phyloP scores from a whole-genome alignment of 2,113 vertebrate genomes.

The Cephalopholis sonnerati region DNA sequence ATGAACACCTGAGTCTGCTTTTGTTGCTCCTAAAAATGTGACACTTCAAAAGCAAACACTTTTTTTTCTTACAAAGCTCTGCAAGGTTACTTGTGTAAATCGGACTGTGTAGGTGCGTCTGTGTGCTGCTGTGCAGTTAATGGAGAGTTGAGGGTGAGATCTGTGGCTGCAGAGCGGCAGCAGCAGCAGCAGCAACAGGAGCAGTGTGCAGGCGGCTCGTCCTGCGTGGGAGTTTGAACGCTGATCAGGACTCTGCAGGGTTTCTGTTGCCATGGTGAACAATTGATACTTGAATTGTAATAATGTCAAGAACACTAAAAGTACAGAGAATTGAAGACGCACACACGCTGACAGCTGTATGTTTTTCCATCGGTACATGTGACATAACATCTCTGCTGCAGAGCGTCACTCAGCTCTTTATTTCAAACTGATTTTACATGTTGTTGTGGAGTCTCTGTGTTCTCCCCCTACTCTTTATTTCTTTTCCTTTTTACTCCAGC shows the following conservation, averaged over 20 bases:
- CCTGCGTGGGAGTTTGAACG: conserved; percentile 57
- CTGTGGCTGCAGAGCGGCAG: background rate
- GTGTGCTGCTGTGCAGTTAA: background rate
- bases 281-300: conserved; percentile 38
- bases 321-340: background rate
- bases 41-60: background rate
- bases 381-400: background rate
- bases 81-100: background rate
- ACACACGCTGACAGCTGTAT: background rate
- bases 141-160: background rate
- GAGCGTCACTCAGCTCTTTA: background rate
- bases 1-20: background rate
- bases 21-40: background rate
- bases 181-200: background rate
- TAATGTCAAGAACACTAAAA: conserved; percentile 5
- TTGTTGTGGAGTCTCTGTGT: background rate
- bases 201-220: background rate
- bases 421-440: background rate
- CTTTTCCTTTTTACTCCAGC: no score
- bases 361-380: conserved; percentile 19
- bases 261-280: conserved; percentile 65
- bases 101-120: background rate
- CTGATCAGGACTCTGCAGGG: conserved; percentile 6
- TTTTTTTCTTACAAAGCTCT: background rate
- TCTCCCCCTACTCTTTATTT: no score